phyloP scores from a whole-genome alignment of 1,140 invertebrate species.

The Chymomyza costata region DNA sequence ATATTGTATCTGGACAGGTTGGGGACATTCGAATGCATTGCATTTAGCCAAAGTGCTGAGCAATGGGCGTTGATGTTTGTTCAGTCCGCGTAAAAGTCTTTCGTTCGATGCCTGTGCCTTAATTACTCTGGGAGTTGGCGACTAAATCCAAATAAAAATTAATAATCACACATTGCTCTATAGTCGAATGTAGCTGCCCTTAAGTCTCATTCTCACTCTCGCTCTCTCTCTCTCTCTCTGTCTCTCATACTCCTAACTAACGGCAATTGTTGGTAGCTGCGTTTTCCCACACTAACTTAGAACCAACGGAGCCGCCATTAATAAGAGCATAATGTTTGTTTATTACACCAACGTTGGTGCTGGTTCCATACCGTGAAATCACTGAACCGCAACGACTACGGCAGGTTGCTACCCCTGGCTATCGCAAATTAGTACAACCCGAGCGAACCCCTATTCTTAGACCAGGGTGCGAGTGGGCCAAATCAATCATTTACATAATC shows the following conservation, averaged over 20 bases:
- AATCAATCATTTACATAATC: slow-evolving; percentile 67
- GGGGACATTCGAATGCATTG: no score
- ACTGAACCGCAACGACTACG: slow-evolving; percentile 55
- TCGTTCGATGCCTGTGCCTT: slow-evolving; percentile 15
- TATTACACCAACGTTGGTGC: slow-evolving; percentile 32
- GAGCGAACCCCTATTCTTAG: slow-evolving; percentile 7
- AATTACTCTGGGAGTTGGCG: slow-evolving; percentile 17
- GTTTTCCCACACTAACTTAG: slow-evolving; percentile 47
- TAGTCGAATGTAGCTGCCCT: no score
- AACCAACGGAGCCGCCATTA: slow-evolving; percentile 26
- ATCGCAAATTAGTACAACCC: slow-evolving; percentile 49
- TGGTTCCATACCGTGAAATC: slow-evolving; percentile 56
- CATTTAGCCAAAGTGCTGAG: no score
- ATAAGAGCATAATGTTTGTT: slow-evolving; percentile 61
- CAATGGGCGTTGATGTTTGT: slow-evolving; percentile 40
- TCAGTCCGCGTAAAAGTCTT: slow-evolving; percentile 21
- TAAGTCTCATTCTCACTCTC: no score
- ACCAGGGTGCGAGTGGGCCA: slow-evolving; percentile 8
- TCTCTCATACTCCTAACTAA: no score
- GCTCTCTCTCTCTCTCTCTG: no score
- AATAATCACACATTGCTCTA: slow-evolving; percentile 31
- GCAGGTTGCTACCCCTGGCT: slow-evolving; percentile 32
- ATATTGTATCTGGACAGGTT: no score
- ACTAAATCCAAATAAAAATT: slow-evolving; percentile 47
- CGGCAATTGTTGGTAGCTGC: slow-evolving; percentile 19